These are phyloP conservation scores for Pachypeltis micranthus DNA, from an alignment of 1,140 invertebrate species.

Conservation along the genomic window DNA sequence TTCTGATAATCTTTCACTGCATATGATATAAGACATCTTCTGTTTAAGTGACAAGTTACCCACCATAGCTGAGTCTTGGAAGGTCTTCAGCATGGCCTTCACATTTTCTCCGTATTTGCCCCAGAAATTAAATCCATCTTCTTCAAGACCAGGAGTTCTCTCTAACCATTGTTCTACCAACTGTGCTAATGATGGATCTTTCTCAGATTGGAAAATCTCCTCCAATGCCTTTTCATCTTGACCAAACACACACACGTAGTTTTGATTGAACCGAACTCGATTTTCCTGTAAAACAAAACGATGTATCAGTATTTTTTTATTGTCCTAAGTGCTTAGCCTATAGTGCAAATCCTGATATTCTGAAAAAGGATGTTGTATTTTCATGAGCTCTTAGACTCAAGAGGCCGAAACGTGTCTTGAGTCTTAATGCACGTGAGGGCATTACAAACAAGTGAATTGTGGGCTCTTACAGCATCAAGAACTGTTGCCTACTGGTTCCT, in stretches of 20 bases:
- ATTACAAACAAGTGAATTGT: too few relatives aligned
- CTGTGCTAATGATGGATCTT: constrained; percentile 67
- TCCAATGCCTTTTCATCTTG: constrained; percentile 58
- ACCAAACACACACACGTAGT: constrained; percentile 78
- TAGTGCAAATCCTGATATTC: too few relatives aligned
- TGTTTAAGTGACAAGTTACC: constrained; percentile 12
- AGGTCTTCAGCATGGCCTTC: constrained; percentile 54
- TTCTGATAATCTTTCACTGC: too few relatives aligned
- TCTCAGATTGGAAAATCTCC: constrained; percentile 61
- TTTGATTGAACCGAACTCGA: constrained; percentile 51
- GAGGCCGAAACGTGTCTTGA: too few relatives aligned
- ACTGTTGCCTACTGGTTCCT: too few relatives aligned
- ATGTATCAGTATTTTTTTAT: neutral
- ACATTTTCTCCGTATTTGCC: constrained; percentile 73
- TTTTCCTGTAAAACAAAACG: constrained; percentile 23
- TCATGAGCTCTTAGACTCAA: too few relatives aligned
- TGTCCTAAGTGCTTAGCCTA: neutral
- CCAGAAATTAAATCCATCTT: constrained; percentile 85
- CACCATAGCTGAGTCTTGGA: constrained; percentile 48
- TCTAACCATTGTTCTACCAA: constrained; percentile 88
- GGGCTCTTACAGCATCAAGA: too few relatives aligned
- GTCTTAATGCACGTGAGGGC: too few relatives aligned
- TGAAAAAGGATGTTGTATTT: too few relatives aligned
- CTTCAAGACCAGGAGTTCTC: constrained; percentile 79
- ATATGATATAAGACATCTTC: too few relatives aligned